Percentiles rank a stretch among this genome's conserved stretches.
Conservation (phyloP, 2,113 vertebrate species). For the Mastomys natalensis region DNA sequence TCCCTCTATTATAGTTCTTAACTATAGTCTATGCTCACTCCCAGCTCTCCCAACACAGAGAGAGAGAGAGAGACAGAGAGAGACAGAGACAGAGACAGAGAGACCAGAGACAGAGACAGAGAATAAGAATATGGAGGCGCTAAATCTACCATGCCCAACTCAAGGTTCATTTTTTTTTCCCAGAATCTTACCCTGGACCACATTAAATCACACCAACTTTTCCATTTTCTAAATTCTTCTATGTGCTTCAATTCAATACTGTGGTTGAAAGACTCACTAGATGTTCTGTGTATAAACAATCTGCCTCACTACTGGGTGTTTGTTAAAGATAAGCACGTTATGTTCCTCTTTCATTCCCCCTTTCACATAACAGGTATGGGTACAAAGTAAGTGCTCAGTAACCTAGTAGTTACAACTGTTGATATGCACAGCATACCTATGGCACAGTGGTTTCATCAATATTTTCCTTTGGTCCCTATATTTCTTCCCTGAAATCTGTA, state of each 20-base stretch:
- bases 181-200: not conserved
- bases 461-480: conserved; percentile 49
- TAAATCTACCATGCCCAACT: not conserved
- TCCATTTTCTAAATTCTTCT: not conserved
- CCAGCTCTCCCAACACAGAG: not conserved
- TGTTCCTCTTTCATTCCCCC: conserved; percentile 17
- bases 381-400: not conserved
- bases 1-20: not conserved
- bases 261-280: not conserved
- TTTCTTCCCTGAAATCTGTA: conserved; percentile 36
- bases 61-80: too few relatives aligned
- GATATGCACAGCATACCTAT: not conserved
- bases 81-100: too few relatives aligned
- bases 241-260: not conserved
- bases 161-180: not conserved
- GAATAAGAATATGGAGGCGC: too few relatives aligned
- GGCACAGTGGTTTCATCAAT: conserved; percentile 32
- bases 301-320: not conserved
- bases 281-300: not conserved
- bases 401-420: conserved; percentile 3
- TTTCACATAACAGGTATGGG: not conserved
- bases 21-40: conserved; percentile 6
- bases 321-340: conserved; percentile 14
- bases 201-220: not conserved
- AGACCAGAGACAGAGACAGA: too few relatives aligned